Evolutionary conservation across 2,797 vertebrate genomes (phyloP).

Genomic region (Oreortyx pictus): DNA sequence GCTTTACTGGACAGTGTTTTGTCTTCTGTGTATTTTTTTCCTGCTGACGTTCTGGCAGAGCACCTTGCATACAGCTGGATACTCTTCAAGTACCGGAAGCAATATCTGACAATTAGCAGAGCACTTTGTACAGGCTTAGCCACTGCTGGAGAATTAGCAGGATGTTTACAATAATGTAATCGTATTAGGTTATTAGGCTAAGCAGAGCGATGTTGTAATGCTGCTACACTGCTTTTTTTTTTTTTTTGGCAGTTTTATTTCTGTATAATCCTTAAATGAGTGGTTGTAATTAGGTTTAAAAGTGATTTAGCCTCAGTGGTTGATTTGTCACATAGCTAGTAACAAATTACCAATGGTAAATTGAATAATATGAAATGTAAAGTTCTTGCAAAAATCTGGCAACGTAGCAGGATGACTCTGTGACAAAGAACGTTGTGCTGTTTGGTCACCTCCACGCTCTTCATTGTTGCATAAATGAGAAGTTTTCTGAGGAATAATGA

Average conservation of each 20-base stretch:
- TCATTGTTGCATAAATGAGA: not conserved
- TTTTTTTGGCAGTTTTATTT: not conserved
- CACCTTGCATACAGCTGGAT: not conserved
- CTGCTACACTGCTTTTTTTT: not conserved
- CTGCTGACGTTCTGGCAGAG: not conserved
- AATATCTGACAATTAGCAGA: not conserved
- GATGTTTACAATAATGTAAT: not conserved
- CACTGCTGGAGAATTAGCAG: not conserved
- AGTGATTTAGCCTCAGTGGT: not conserved
- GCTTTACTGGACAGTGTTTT: not conserved
- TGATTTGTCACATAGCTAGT: not conserved
- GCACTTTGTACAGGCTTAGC: not conserved
- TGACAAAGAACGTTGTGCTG: fast-evolving
- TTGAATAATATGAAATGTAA: not conserved
- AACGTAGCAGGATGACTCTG: not conserved
- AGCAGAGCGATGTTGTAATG: not conserved
- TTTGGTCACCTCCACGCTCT: not conserved
- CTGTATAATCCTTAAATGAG: not conserved
- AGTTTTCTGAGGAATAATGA: not conserved
- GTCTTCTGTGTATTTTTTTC: not conserved
- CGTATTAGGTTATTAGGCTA: not conserved
- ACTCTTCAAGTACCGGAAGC: not conserved
- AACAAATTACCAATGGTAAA: not conserved
- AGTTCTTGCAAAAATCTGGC: not conserved
- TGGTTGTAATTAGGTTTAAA: not conserved